Evolutionary conservation across 2,888 invertebrate species (phyloP).

Genomic region (Ceraclea dissimilis): DNA sequence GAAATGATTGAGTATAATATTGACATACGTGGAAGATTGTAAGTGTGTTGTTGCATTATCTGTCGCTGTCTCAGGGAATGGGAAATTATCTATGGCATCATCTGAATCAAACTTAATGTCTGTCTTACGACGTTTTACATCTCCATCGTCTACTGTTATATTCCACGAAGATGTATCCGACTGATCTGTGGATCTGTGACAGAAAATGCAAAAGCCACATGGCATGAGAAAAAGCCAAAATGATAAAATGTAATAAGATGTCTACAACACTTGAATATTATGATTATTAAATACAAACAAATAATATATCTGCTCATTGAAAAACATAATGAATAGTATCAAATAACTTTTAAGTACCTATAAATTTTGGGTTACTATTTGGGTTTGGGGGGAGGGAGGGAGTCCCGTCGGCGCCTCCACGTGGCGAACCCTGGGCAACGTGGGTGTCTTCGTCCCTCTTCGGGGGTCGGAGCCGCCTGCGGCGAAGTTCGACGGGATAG

Average conservation of each 20-base stretch:
- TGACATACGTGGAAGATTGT: constrained; percentile 27
- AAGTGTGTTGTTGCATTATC: constrained; percentile 28
- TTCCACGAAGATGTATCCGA: constrained; percentile 39
- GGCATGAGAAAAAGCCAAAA: not conserved
- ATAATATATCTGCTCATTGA: too few species aligned
- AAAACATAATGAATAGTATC: too few species aligned
- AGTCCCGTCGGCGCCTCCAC: too few species aligned
- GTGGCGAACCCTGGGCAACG: too few species aligned
- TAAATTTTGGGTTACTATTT: too few species aligned
- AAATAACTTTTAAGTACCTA: too few species aligned
- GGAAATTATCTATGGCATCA: constrained; percentile 61
- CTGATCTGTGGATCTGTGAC: constrained; percentile 43
- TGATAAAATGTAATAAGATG: constrained; percentile 14
- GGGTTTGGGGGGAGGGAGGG: too few species aligned
- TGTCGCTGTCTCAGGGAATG: constrained; percentile 49
- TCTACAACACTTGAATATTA: constrained; percentile 13
- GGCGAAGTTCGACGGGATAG: too few species aligned
- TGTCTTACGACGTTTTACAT: constrained; percentile 53
- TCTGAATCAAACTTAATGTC: constrained; percentile 67
- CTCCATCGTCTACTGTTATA: constrained; percentile 18
- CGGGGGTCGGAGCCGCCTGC: too few species aligned
- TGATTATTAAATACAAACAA: too few species aligned
- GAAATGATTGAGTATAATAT: too few species aligned
- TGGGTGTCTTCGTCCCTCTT: too few species aligned
- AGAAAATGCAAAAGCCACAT: constrained; percentile 23